These are phyloP conservation scores for Phalacrocorax aristotelis DNA, from an alignment of 2,113 vertebrate species.

Conservation along the genomic window DNA sequence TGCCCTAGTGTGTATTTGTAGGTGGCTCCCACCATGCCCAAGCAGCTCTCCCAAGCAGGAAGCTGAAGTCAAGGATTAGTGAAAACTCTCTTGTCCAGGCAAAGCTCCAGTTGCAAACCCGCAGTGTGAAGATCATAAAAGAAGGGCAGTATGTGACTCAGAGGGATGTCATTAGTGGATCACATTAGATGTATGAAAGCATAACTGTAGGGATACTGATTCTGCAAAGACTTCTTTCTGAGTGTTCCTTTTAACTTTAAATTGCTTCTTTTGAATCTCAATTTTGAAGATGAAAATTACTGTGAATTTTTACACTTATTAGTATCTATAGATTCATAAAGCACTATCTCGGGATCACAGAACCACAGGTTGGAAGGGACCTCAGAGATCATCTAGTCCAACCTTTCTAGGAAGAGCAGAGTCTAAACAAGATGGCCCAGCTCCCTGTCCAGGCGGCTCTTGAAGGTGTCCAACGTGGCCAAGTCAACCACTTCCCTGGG, in stretches of 20 bases:
- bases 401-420: no score
- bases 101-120: neutral
- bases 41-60: neutral
- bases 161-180: neutral
- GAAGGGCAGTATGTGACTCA: neutral
- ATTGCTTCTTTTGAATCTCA: neutral
- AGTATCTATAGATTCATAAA: neutral
- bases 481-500: no score
- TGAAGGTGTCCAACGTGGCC: no score
- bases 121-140: neutral
- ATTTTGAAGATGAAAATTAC: neutral
- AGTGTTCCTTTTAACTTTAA: no score
- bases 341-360: no score
- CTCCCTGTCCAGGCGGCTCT: no score
- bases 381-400: no score
- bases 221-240: neutral
- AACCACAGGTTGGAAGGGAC: no score
- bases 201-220: neutral
- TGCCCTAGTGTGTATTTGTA: neutral
- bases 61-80: neutral
- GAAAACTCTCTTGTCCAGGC: neutral
- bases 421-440: no score
- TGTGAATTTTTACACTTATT: neutral
- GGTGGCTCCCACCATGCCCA: neutral
- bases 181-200: neutral